Conservation (phyloP, 2,888 invertebrate species). For the Pristionchus maxplancki region DNA sequence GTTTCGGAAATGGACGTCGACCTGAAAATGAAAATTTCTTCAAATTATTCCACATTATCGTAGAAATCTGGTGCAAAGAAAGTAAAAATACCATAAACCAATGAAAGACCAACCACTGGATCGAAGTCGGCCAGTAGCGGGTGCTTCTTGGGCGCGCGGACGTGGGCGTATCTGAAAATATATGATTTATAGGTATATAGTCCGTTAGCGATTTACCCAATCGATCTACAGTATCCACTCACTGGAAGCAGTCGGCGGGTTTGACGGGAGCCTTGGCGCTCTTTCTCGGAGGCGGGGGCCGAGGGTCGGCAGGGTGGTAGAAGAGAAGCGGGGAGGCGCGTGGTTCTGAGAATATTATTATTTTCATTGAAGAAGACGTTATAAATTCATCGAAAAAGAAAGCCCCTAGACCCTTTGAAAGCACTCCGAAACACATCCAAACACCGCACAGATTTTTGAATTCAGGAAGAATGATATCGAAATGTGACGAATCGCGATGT, state of each 20-base stretch:
- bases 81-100: background rate
- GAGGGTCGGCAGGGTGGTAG: background rate
- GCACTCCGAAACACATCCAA: no score
- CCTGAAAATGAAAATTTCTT: background rate
- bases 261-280: background rate
- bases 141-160: background rate
- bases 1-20: background rate
- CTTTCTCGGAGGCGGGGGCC: background rate
- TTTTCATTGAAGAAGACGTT: background rate
- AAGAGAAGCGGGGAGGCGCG: background rate
- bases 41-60: background rate
- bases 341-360: background rate
- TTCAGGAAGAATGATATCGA: background rate
- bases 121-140: slow-evolving; percentile 6
- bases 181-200: no score
- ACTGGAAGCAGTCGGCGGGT: background rate
- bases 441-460: no score
- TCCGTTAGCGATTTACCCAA: background rate
- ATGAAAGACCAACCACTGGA: background rate
- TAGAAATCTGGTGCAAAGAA: background rate
- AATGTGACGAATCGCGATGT: background rate
- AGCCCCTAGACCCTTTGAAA: background rate
- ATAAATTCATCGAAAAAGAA: background rate
- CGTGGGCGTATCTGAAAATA: background rate
- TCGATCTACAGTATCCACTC: background rate